phyloP scores from a whole-genome alignment of 2,113 vertebrate genomes.

The Oxygymnocypris stewartii region DNA sequence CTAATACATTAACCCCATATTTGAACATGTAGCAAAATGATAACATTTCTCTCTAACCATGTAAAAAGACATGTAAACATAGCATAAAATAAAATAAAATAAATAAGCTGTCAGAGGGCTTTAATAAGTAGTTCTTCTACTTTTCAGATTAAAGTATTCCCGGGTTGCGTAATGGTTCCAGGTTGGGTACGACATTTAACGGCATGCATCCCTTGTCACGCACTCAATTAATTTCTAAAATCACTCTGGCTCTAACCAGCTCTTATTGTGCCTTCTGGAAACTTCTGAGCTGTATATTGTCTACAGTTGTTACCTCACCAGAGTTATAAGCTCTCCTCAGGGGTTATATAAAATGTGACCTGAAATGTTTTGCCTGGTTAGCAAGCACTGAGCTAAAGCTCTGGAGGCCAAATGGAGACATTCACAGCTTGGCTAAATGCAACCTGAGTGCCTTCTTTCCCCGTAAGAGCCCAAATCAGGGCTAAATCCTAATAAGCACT shows the following conservation, averaged over 20 bases:
- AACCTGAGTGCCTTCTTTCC: conserved; percentile 39
- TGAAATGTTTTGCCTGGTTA: conserved; percentile 43
- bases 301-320: conserved; percentile 36
- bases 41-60: background rate
- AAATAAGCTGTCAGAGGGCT: background rate
- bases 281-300: conserved; percentile 11
- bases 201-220: background rate
- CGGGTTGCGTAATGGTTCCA: background rate
- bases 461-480: conserved; percentile 49
- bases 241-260: background rate
- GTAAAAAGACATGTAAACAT: background rate
- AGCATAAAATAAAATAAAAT: background rate
- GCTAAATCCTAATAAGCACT: conserved; percentile 57
- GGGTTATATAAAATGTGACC: conserved; percentile 38
- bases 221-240: conserved; percentile 4
- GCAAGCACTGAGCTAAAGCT: conserved; percentile 38
- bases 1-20: background rate
- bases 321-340: conserved; percentile 20
- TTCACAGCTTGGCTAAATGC: conserved; percentile 38
- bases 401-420: conserved; percentile 35
- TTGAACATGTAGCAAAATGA: background rate
- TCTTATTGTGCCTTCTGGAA: conserved; percentile 20
- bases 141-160: background rate
- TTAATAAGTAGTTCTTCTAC: background rate
- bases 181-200: background rate